Evolutionary conservation across 2,888 invertebrate species (phyloP).

Genomic region (Pinctada fucata): DNA sequence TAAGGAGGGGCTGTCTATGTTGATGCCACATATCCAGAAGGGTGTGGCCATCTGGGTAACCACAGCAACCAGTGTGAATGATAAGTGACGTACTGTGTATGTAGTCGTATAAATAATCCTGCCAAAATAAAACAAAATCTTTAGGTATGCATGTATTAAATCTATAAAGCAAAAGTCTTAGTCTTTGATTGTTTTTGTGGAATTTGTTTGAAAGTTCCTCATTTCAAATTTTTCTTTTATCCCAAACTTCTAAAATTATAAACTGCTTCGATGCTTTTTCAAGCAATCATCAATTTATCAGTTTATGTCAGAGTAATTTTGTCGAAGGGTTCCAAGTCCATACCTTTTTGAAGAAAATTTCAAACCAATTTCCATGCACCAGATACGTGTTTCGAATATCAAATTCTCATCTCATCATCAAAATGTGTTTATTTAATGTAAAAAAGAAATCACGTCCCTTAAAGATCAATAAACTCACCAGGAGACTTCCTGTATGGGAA

Average conservation of each 20-base stretch:
- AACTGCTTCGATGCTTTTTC: no score
- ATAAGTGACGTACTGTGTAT: slow-evolving; percentile 57
- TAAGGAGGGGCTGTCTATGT: slow-evolving; percentile 57
- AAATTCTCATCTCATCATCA: background rate
- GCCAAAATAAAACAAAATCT: slow-evolving; percentile 23
- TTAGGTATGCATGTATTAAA: no score
- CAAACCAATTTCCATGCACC: no score
- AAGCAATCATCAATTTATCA: no score
- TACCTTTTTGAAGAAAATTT: no score
- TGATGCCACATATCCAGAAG: slow-evolving; percentile 60
- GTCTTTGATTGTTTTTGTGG: no score
- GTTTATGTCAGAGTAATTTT: background rate
- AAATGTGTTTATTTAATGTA: background rate
- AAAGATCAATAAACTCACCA: slow-evolving; percentile 48
- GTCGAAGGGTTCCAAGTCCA: background rate
- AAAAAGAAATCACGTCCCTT: background rate
- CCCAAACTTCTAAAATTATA: no score
- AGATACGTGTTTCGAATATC: no score
- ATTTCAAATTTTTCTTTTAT: no score
- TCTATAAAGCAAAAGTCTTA: no score
- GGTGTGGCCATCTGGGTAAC: slow-evolving; percentile 53
- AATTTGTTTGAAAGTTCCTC: no score
- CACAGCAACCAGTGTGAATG: slow-evolving; percentile 67
- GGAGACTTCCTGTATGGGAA: slow-evolving; percentile 55
- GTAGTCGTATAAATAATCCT: slow-evolving; percentile 60